Evolutionary conservation across 2,113 vertebrate genomes (phyloP).

Genomic region (Muscicapa adusta): DNA sequence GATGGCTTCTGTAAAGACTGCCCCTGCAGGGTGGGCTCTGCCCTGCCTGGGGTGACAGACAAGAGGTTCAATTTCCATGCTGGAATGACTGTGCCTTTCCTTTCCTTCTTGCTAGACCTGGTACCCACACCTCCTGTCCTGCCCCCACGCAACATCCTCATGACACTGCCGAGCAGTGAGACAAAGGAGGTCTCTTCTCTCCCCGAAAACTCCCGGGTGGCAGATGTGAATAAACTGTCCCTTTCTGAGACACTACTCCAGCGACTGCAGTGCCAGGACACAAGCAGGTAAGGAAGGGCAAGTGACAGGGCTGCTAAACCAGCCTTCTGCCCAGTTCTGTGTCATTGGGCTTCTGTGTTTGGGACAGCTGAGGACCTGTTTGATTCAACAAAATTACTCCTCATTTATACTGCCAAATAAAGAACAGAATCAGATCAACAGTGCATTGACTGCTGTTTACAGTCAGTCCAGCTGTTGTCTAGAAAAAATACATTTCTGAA

Average conservation of each 20-base stretch:
- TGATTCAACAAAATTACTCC: neutral
- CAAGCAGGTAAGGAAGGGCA: slow-evolving; percentile 76
- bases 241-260: slow-evolving; percentile 81
- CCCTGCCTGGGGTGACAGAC: neutral
- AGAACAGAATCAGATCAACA: neutral
- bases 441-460: neutral
- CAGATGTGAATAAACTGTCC: slow-evolving; percentile 69
- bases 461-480: neutral
- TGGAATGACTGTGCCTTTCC: neutral
- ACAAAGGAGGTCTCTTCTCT: slow-evolving; percentile 68
- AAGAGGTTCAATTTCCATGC: rapidly evolving
- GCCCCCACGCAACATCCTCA: slow-evolving; percentile 83
- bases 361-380: neutral
- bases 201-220: slow-evolving; percentile 29
- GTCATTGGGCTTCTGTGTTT: neutral
- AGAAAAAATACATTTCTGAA: neutral
- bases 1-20: neutral
- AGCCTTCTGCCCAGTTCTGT: neutral
- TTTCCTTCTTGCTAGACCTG: slow-evolving; percentile 72
- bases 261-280: slow-evolving; percentile 84
- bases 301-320: neutral
- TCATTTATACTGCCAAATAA: neutral
- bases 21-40: neutral
- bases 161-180: slow-evolving; percentile 54
- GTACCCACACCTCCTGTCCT: slow-evolving; percentile 80